Evolutionary conservation across 2,113 vertebrate genomes (phyloP).

Genomic region (Muntiacus reevesi): DNA sequence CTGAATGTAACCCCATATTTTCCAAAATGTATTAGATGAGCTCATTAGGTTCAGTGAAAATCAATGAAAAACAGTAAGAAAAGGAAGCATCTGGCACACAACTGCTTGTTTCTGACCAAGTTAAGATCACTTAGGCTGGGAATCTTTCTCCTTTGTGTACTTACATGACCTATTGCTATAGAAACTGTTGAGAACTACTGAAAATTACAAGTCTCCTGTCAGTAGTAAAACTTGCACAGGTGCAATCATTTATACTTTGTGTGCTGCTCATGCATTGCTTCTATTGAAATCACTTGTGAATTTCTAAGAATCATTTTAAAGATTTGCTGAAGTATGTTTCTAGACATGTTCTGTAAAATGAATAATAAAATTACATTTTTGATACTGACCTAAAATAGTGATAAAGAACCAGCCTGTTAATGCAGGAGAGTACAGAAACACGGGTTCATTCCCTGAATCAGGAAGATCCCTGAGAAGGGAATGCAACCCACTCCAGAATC

Average conservation of each 20-base stretch:
- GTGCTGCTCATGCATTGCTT: slow-evolving; percentile 28
- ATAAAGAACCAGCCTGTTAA: not conserved
- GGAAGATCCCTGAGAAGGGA: not conserved
- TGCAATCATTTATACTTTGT: slow-evolving; percentile 37
- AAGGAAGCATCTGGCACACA: slow-evolving; percentile 79
- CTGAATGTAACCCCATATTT: slow-evolving; percentile 78
- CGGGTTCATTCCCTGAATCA: not conserved
- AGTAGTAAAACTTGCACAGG: not conserved
- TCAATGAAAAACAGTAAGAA: slow-evolving; percentile 80
- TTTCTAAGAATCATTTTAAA: accelerated
- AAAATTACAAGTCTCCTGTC: slow-evolving; percentile 63
- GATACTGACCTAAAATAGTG: too few species aligned
- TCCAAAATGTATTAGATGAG: slow-evolving; percentile 80
- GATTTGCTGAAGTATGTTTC: too few species aligned
- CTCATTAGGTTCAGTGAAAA: slow-evolving; percentile 82
- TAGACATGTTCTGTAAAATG: not conserved
- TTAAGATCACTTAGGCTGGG: slow-evolving; percentile 64
- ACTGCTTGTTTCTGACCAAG: slow-evolving; percentile 62
- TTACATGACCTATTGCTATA: slow-evolving; percentile 59
- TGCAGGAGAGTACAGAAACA: not conserved
- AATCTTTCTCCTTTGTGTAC: slow-evolving; percentile 64
- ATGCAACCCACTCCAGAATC: not conserved
- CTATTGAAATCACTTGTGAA: slow-evolving; percentile 20
- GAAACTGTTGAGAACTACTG: slow-evolving; percentile 65
- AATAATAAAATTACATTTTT: too few species aligned